A percentile compares a stretch with the other conserved stretches of the same genome.
Evolutionary conservation across 2,113 vertebrate species (phyloP).

Genomic region (Muscicapa adusta): DNA sequence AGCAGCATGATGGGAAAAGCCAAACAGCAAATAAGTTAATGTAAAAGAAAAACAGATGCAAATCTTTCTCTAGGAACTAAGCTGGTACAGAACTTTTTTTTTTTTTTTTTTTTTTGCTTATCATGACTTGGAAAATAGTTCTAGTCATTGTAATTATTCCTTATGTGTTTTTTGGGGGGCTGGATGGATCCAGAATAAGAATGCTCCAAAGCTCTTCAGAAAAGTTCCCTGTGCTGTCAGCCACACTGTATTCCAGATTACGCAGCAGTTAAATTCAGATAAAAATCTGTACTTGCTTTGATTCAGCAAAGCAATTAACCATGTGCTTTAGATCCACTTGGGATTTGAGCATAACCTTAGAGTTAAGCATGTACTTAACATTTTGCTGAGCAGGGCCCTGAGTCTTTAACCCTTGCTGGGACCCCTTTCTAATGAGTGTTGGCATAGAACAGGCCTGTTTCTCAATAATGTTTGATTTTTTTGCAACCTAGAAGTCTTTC

Average conservation of each 20-base stretch:
- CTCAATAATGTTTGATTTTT: slow-evolving; percentile 36
- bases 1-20: background rate
- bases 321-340: slow-evolving; percentile 52
- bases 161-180: background rate
- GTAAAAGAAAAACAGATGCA: background rate
- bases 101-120: background rate
- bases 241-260: background rate
- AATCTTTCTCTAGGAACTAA: background rate
- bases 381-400: slow-evolving; percentile 51
- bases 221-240: background rate
- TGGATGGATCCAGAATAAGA: background rate
- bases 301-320: slow-evolving; percentile 55
- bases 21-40: background rate
- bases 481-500: slow-evolving; percentile 32
- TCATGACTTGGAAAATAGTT: background rate
- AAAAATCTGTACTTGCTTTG: slow-evolving; percentile 54
- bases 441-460: background rate
- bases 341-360: slow-evolving; percentile 54
- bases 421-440: slow-evolving; percentile 28
- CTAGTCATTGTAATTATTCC: background rate
- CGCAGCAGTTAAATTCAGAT: slow-evolving; percentile 28
- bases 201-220: background rate
- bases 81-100: background rate
- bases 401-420: slow-evolving; percentile 56
- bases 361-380: slow-evolving; percentile 61